Conservation (phyloP, 1,140 invertebrate genomes). For the Heterodera schachtii region DNA sequence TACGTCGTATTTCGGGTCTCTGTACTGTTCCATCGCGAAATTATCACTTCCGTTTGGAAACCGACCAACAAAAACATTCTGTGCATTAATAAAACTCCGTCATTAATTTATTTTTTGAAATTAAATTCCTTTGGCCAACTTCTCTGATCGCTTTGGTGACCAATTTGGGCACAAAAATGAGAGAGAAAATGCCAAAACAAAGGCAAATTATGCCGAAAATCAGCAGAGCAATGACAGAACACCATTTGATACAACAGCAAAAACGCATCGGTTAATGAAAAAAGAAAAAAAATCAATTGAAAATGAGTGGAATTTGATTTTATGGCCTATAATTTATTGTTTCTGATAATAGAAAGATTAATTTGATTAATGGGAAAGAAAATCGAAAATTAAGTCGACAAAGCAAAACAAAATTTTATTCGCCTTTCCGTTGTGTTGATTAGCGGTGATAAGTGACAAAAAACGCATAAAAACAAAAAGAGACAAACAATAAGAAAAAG, state of each 20-base stretch:
- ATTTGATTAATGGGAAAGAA: too few relatives aligned
- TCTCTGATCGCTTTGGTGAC: conserved; percentile 22
- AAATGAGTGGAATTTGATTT: not conserved
- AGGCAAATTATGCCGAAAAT: conserved; percentile 8
- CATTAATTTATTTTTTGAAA: not conserved
- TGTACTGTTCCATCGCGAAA: conserved; percentile 13
- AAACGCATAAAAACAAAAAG: too few relatives aligned
- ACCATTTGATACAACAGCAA: not conserved
- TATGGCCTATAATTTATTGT: not conserved
- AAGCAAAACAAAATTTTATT: too few relatives aligned
- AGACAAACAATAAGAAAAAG: too few relatives aligned
- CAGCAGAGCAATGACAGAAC: not conserved
- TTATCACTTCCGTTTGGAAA: conserved; percentile 46
- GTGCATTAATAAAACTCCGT: conserved; percentile 12
- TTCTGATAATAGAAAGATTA: not conserved
- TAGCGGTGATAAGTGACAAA: too few relatives aligned
- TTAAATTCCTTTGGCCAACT: not conserved
- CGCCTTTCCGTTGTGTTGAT: too few relatives aligned
- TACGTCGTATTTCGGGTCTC: conserved; percentile 41
- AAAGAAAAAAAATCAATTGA: not conserved
- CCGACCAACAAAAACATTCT: conserved; percentile 37
- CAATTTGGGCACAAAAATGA: conserved; percentile 24
- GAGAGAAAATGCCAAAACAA: conserved; percentile 8
- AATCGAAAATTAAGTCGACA: too few relatives aligned
- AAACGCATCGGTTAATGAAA: not conserved